Evolutionary conservation across 2,888 invertebrate species (phyloP), one percentile per base, ranked within the genome.

Genomic region (Monopis laevigella): DNA sequence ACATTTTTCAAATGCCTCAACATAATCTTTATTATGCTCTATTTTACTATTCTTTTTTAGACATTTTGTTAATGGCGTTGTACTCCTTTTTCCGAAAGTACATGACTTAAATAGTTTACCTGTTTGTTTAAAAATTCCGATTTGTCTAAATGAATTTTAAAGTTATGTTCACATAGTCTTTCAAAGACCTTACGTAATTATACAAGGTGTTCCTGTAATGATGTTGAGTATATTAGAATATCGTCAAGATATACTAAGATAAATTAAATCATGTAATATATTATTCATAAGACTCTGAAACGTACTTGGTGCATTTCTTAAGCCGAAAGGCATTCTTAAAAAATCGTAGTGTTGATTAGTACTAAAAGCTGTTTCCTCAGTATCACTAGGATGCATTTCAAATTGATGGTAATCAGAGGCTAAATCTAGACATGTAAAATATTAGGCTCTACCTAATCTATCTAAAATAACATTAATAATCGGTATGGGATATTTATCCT

Each of bases 271-370:
- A 11, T 44, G 39, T 4, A 66, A 41, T 1, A 56, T 48, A 26
- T 49, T 46, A 43, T 59, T 51, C 48, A 62, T 62, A 7, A 54
- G 30, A 3, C 64, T 17, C 44, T 59, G 59, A 44, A 66, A 66
- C 1, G 59, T 59, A 1, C 50, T 47, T 2, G 62, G 59, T 1
- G 41, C 36, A 14, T 45, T 50, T 28, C 48, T 50, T 11, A 55
- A 21, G 0, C 54, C 54, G 34, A 58, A 55, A 0, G 52, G 54
- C 51, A 54, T 54, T 6, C 53, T 32, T 0, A 27, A 18, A 12
- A 55, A 56, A 43, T 55, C 53, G 14, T 41, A 56, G 11, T 55
- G 54, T 1, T 14, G 41, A 4, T 43, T 48, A 2, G 52, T 54
- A 2, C 30, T 46, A 19, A 55, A 55, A 0, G 51, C 54, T 5